Percentiles rank a stretch among this genome's conserved stretches.
Conservation (phyloP, 1,140 invertebrate species). For the Melitaea cinxia region DNA sequence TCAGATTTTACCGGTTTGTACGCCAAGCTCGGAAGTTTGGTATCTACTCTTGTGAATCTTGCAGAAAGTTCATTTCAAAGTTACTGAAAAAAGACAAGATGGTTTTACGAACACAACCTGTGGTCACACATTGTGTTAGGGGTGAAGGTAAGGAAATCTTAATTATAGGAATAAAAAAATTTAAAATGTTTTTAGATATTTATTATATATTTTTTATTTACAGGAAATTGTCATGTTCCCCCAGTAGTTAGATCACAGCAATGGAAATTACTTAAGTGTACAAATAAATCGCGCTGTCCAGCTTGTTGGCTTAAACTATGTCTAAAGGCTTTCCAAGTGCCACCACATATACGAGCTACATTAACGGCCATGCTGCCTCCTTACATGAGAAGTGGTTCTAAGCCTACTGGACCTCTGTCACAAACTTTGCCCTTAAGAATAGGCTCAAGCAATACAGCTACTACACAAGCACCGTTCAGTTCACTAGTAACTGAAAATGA, state of each 20-base stretch:
- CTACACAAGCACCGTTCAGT: constrained; percentile 54
- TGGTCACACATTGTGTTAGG: constrained; percentile 85
- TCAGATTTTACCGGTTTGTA: constrained; percentile 88
- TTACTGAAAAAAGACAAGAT: constrained; percentile 86
- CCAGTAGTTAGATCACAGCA: constrained; percentile 86
- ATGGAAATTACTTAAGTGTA: constrained; percentile 86
- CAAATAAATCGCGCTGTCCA: constrained; percentile 88
- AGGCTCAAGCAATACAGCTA: constrained; percentile 44
- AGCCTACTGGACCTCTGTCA: constrained; percentile 47
- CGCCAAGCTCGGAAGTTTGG: constrained; percentile 91
- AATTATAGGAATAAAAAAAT: constrained; percentile 2
- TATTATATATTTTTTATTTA: constrained; percentile 40
- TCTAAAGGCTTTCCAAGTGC: constrained; percentile 89
- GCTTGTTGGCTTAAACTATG: constrained; percentile 95
- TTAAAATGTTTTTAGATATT: background rate
- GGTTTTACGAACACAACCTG: constrained; percentile 80
- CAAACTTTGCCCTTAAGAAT: constrained; percentile 62
- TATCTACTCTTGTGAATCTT: constrained; percentile 92
- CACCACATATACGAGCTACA: constrained; percentile 84
- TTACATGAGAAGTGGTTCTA: constrained; percentile 69
- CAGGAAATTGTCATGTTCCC: constrained; percentile 86
- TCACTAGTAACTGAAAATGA: constrained; percentile 62
- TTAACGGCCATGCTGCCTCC: constrained; percentile 85
- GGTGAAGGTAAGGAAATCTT: constrained; percentile 82
- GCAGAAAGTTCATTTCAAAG: constrained; percentile 92